Percentiles rank a stretch among this genome's conserved stretches.
phyloP scores from a whole-genome alignment of 2,888 invertebrate genomes.

The Heliconius charithonia region DNA sequence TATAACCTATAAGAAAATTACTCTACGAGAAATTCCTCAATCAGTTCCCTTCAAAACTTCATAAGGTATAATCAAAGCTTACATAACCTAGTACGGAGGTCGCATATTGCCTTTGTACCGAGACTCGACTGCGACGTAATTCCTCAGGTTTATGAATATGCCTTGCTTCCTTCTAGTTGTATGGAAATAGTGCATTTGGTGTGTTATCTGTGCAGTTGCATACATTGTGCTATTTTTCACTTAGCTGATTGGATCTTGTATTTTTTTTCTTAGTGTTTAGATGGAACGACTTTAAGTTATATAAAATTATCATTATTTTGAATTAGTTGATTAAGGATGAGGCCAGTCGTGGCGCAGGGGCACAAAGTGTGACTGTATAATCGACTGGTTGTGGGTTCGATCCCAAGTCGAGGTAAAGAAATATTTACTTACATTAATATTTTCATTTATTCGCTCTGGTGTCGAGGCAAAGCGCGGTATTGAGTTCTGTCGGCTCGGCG shows the following conservation, averaged over 20 bases:
- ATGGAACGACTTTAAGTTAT: not conserved
- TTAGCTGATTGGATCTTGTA: conserved; percentile 37
- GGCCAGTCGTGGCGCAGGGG: too few relatives aligned
- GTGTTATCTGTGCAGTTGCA: conserved; percentile 32
- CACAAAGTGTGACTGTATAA: too few relatives aligned
- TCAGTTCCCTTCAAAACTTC: conserved; percentile 17
- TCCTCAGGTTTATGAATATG: conserved; percentile 45
- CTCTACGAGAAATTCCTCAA: conserved; percentile 14
- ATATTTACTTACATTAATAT: too few relatives aligned
- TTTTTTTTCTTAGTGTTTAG: not conserved
- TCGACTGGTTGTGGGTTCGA: too few relatives aligned
- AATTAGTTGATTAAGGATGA: too few relatives aligned
- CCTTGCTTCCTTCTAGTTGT: conserved; percentile 20
- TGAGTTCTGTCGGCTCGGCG: too few relatives aligned
- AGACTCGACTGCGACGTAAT: conserved; percentile 41
- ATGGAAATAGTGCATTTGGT: conserved; percentile 19
- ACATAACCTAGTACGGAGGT: conserved; percentile 24
- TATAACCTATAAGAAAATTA: not conserved
- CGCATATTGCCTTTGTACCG: conserved; percentile 35
- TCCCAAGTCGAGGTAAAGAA: too few relatives aligned
- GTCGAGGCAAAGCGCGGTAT: too few relatives aligned
- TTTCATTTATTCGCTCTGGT: too few relatives aligned
- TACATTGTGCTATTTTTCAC: conserved; percentile 35
- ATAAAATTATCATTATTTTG: too few relatives aligned
- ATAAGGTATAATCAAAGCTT: conserved; percentile 32